Evolutionary conservation across 1,140 invertebrate genomes (phyloP), one percentile per base, ranked within the genome.

Genomic region (Zaprionus ghesquierei): DNA sequence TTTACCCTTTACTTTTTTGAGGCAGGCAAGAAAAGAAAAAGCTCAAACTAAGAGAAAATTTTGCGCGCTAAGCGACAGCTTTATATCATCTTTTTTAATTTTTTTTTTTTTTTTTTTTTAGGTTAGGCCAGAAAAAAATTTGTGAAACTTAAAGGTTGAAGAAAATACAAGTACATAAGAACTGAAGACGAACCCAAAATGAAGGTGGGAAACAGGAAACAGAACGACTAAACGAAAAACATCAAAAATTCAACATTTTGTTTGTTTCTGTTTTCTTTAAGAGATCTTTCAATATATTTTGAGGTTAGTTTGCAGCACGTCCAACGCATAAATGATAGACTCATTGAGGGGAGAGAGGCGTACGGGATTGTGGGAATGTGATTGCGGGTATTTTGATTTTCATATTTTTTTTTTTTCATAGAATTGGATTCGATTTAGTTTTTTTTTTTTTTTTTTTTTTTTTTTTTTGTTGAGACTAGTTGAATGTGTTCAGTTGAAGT

Each of bases 251-350:
- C 61, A 69, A 75, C 58, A 77, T 81, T 74, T 76, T 72, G 56
- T 82, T 81, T 73, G 44, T 72, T 64, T 69, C 58, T 50, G 74
- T 44, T 79, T 66, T 70, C 46, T 58, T 70, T 62, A 12, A 58
- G 49, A 62, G 60, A 65, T 60, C 55, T 29, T 60, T 68, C 55
- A 60, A 68, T 77, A 72, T 68, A 60, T 68, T 72, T 72, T 72
- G 49, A 60, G 72, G 71, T 72, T 77, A 68, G 55, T 68, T 75
- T 79, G 54, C 53, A 70, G 70, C 54, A 76, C 69, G 70, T 90
- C 75, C 84, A 90, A 89, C 90, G 90, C 86, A 90, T 91, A 91
- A 91, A 91, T 91, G 90, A 91, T 91, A 91, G 90, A 91, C 90
- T 91, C 90, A 91, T 91, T 91, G 87, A 91, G 90, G 90, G 90